A percentile compares a stretch with the other conserved stretches of the same genome.
Evolutionary conservation across 2,113 vertebrate species (phyloP).

Genomic region (Oxyruncus cristatus): DNA sequence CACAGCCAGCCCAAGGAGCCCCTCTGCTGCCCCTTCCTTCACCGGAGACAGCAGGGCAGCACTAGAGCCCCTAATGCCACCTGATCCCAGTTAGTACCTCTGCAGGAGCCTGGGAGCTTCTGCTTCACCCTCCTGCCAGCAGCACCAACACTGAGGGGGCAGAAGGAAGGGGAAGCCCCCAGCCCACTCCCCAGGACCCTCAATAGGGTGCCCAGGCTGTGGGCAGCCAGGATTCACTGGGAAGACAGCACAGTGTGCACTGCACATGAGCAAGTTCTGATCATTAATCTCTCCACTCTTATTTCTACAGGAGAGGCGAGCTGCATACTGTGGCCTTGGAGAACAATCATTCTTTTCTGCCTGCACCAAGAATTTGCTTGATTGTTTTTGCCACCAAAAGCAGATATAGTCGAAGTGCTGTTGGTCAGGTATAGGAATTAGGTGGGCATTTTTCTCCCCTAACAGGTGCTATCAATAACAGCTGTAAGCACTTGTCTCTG

Average conservation of each 20-base stretch:
- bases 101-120: neutral
- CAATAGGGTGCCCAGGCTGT: neutral
- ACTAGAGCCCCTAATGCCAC: neutral
- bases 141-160: neutral
- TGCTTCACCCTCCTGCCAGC: neutral
- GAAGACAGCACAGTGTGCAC: neutral
- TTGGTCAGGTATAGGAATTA: neutral
- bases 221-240: neutral
- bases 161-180: neutral
- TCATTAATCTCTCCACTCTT: slow-evolving; percentile 16
- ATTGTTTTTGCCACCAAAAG: slow-evolving; percentile 29
- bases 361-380: neutral
- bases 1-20: neutral
- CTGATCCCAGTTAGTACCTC: neutral
- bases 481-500: neutral
- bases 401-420: neutral
- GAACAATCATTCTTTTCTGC: neutral
- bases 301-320: neutral
- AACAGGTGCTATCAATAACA: neutral
- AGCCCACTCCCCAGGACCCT: neutral
- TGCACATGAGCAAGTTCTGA: neutral
- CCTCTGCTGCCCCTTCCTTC: neutral
- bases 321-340: neutral
- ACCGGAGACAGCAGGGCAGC: fast-evolving
- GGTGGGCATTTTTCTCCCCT: neutral